Evolutionary conservation across 2,113 vertebrate species (phyloP), one percentile per base, ranked within the genome.

Genomic region (Aegithalos caudatus): DNA sequence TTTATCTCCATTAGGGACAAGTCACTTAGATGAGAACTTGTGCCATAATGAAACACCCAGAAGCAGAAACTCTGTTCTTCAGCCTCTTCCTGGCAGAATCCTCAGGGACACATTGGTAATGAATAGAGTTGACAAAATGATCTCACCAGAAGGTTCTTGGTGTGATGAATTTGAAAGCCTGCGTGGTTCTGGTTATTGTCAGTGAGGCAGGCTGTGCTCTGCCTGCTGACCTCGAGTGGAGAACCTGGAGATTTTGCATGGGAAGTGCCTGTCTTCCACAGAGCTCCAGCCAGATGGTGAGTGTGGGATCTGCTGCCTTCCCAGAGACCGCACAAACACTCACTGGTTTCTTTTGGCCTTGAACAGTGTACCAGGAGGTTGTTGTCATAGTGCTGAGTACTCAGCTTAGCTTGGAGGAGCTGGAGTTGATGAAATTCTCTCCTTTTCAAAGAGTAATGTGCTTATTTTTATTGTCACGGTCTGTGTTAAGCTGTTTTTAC

Each of bases 261-360:
- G 50, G 24, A 37, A 40, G 47, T 14, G 21, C 47, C 27, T 51
- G 35, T n/a, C 40, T 90, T 40, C 88, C 57, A 44, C 38, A 74
- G 40, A 67, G 44, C 58, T 76, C 56, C 48, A 76, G 62, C 6
- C 51, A 44, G 66, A 37, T 0, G 3, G 61, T 25, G 45, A 35
- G 19, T 65, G 37, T 47, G 56, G 62, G 67, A 83, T 60, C 62
- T 86, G 42, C 70, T 84, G 45, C 1, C 0, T 74, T 94, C 42
- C 57, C 25, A 50, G 69, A 50, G 65, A 16, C 76, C 0, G 0
- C 37, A 51, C 5, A 2, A 50, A 37, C 10, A 6, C 48, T 64
- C 54, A 6, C 31, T 74, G 23, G 2, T 66, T 95, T 87, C 64
- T 84, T 37, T 47, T 67, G 66, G 70, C 86, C 61, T 79, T 71